phyloP scores from a whole-genome alignment of 2,113 vertebrate genomes.

The Stercorarius parasiticus region DNA sequence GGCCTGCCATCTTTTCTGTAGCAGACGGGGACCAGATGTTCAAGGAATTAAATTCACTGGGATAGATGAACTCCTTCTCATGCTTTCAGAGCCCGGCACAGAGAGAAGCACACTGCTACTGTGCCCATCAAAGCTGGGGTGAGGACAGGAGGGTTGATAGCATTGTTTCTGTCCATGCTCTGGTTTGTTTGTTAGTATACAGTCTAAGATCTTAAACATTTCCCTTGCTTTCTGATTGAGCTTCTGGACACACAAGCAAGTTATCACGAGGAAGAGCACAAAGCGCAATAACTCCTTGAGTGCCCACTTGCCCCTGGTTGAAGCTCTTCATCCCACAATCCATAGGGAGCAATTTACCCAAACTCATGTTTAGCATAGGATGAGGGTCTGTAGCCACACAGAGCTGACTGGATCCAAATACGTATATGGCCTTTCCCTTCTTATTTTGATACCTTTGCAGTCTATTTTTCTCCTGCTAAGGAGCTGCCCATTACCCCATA shows the following conservation, averaged over 20 bases:
- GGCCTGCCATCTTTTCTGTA: background rate
- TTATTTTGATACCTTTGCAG: background rate
- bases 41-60: constrained; percentile 3
- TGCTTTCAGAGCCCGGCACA: background rate
- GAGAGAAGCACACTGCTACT: background rate
- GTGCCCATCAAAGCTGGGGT: background rate
- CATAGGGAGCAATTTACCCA: background rate
- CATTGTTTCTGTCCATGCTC: background rate
- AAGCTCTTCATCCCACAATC: background rate
- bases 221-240: background rate
- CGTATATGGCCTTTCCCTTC: background rate
- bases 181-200: background rate
- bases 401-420: background rate
- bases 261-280: background rate
- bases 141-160: background rate
- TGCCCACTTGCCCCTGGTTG: background rate
- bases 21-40: constrained; percentile 42
- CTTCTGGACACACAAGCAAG: background rate
- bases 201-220: background rate
- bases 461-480: background rate
- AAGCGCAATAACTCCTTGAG: background rate
- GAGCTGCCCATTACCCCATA: background rate
- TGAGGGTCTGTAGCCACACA: background rate
- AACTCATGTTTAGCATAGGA: background rate
- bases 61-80: background rate